phyloP scores from a whole-genome alignment of 37 sponge, comb jelly and placozoan species.

The Chondrilla cf. caribensis region DNA sequence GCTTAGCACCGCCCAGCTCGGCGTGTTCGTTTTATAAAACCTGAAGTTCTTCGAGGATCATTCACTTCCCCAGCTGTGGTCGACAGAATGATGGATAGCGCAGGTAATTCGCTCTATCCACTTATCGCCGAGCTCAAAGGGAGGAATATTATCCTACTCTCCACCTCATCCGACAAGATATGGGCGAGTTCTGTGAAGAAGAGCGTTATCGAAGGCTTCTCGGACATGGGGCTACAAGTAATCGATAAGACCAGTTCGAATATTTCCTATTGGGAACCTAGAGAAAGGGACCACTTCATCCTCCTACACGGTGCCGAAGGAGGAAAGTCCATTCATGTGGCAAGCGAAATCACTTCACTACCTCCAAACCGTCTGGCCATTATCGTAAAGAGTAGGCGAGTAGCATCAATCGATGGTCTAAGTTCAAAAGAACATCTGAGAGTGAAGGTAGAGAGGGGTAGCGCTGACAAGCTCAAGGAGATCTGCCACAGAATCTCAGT shows the following conservation, averaged over 20 bases:
- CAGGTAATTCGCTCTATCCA: too few relatives aligned
- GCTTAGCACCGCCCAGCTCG: too few relatives aligned
- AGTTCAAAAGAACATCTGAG: constrained; percentile 5
- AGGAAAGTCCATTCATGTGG: neutral
- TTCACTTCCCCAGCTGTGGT: too few relatives aligned
- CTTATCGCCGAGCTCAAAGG: too few relatives aligned
- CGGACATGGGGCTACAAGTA: neutral
- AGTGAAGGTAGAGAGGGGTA: neutral
- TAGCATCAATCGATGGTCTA: neutral
- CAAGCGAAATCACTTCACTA: neutral
- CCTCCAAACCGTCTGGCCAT: constrained; percentile 5
- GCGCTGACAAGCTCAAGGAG: neutral
- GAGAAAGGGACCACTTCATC: neutral
- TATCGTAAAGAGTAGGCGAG: neutral
- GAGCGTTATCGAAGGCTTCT: neutral
- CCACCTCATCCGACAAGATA: too few relatives aligned
- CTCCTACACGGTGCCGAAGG: constrained; percentile 7
- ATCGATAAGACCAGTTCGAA: neutral
- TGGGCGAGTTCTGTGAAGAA: too few relatives aligned
- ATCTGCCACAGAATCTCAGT: neutral
- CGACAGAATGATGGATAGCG: too few relatives aligned
- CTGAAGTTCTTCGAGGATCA: too few relatives aligned
- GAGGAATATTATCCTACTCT: too few relatives aligned
- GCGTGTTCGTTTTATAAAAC: too few relatives aligned
- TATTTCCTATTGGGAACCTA: constrained; percentile 14